These are phyloP conservation scores for Euphonia xanthogaster DNA, from an alignment of 2,797 vertebrate genomes.

Conservation along the genomic window DNA sequence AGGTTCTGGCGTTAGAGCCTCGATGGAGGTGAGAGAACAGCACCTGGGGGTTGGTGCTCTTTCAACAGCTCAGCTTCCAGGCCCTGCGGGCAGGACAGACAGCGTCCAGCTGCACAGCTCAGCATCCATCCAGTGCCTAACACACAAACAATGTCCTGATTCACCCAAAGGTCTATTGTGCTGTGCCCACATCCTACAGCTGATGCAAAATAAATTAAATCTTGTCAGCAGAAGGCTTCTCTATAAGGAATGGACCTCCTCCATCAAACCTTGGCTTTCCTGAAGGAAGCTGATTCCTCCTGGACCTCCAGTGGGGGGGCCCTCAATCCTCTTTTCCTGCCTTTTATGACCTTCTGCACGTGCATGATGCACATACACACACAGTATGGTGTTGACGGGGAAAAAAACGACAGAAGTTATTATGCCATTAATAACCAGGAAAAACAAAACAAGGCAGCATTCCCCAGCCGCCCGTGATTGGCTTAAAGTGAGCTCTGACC, in stretches of 20 bases:
- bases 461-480: accelerated
- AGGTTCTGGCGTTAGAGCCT: not conserved
- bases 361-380: not conserved
- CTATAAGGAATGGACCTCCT: not conserved
- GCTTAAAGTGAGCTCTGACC: not conserved
- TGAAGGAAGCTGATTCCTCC: not conserved
- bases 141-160: accelerated
- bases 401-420: not conserved
- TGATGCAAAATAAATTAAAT: not conserved
- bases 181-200: not conserved
- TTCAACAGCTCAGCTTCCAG: too few relatives aligned
- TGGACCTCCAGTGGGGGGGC: not conserved
- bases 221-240: not conserved
- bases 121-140: not conserved
- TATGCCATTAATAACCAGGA: not conserved
- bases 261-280: not conserved
- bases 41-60: accelerated
- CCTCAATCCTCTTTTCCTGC: not conserved
- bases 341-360: not conserved
- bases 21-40: not conserved
- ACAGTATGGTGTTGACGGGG: accelerated
- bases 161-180: accelerated
- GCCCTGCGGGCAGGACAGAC: too few relatives aligned
- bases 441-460: not conserved
- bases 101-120: not conserved